Evolutionary conservation across 1,140 invertebrate genomes (phyloP), one percentile per base, ranked within the genome.

Genomic region (Frieseomelitta varia): DNA sequence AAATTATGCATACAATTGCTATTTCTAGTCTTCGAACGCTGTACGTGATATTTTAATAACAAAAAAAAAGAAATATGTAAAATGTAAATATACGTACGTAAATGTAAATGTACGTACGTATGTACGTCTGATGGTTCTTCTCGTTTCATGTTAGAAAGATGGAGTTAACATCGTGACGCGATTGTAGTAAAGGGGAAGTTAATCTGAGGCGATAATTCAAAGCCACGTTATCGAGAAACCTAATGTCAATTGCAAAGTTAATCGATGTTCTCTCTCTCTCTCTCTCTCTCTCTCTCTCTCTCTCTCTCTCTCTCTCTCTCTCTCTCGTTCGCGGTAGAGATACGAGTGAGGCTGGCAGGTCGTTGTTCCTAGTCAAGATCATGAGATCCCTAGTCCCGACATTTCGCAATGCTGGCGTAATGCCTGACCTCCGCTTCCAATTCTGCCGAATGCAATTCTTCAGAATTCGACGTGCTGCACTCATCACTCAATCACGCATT

Each of bases 211-310:
- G 88, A 92, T 93, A 92, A 93, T 92, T 92, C 88, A 92, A 84
- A 85, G 88, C 87, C 73, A 89, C 80, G 86, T 87, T 91, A 92
- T 90, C 89, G 88, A 89, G 87, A 89, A 88, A 87, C 89, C 86
- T 86, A 90, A 92, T 88, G 92, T 91, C 93, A 91, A 93, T 92
- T 87, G 91, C 90, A 91, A 92, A 92, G 88, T 92, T 92, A 92
- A 92, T 93, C 91, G 91, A 92, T 93, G 90, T 71, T 27, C 81
- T 61, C 39, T 78, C 72, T 82, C 34, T 47, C 39, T 63, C 76
- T 47, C 61, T 55, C 67, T 47, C 39, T 63, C 76, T 47, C 61
- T 55, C 67, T n/a, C n/a, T n/a, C n/a, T n/a, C n/a, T 39, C 39
- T 39, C 39, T 39, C 39, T 39, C 39, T 39, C 34, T 39, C 39